These are phyloP conservation scores for Microtus ochrogaster DNA, from an alignment of 2,113 vertebrate genomes.

Conservation along the genomic window DNA sequence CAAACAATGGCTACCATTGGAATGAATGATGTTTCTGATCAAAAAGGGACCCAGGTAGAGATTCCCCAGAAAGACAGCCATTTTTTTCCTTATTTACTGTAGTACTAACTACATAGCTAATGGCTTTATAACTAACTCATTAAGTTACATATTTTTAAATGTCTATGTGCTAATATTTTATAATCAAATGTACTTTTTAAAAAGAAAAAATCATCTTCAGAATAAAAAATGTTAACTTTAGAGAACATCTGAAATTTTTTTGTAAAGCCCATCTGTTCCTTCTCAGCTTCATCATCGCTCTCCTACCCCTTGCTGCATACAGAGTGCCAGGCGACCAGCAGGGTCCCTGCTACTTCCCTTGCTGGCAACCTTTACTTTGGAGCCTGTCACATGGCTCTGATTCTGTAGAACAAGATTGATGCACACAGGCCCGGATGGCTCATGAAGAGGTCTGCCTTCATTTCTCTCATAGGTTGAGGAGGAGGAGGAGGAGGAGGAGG, in stretches of 20 bases:
- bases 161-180: background rate
- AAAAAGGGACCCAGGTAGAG: background rate
- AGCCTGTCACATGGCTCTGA: background rate
- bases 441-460: background rate
- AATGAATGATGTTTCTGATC: background rate
- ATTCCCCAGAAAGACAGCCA: background rate
- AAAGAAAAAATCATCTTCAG: background rate
- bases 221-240: constrained; percentile 58
- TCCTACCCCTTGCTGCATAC: background rate
- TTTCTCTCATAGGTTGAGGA: background rate
- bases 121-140: background rate
- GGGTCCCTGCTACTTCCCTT: background rate
- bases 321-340: background rate
- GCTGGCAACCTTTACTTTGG: background rate
- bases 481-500: too few species aligned
- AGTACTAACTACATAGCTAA: background rate
- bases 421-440: background rate
- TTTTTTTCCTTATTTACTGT: background rate
- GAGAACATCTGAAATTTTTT: background rate
- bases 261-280: constrained; percentile 47
- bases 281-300: background rate
- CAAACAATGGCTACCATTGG: background rate
- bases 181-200: background rate
- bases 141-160: background rate
- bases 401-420: background rate